Evolutionary conservation across 2,797 vertebrate genomes (phyloP).

Genomic region (Alauda arvensis): DNA sequence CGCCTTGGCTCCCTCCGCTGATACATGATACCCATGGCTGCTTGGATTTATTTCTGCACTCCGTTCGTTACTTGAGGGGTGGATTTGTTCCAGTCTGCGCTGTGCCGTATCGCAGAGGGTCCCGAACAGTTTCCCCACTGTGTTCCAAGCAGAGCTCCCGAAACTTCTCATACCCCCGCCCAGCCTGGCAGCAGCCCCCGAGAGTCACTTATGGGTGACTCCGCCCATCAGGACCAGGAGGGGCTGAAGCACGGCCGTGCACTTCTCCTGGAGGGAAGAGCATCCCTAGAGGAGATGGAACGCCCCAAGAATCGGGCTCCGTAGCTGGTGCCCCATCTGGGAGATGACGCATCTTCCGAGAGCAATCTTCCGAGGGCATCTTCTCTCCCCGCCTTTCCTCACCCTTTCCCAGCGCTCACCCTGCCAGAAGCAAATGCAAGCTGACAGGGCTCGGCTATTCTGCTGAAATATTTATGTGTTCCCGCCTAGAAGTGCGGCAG

Average conservation of each 20-base stretch:
- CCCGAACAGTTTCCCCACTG: neutral
- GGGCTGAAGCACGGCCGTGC: neutral
- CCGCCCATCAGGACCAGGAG: neutral
- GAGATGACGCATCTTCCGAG: neutral
- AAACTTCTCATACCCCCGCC: too few species aligned
- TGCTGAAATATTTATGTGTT: slow-evolving; percentile 42
- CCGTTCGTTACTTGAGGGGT: too few species aligned
- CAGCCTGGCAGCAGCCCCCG: neutral
- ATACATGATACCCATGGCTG: neutral
- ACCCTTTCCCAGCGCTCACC: neutral
- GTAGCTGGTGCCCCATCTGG: neutral
- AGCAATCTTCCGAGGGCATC: neutral
- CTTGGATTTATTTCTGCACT: neutral
- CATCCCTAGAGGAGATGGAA: neutral
- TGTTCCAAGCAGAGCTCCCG: neutral
- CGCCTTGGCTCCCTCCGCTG: too few species aligned
- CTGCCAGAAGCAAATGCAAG: slow-evolving; percentile 18
- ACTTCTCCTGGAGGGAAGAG: neutral
- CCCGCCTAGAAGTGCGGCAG: neutral
- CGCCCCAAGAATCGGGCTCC: neutral
- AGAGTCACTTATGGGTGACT: fast-evolving
- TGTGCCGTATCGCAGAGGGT: neutral
- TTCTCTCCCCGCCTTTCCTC: neutral
- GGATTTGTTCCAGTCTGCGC: neutral
- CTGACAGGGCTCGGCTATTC: slow-evolving; percentile 23